phyloP scores from a whole-genome alignment of 2,888 invertebrate species.

The Lypha dubia region DNA sequence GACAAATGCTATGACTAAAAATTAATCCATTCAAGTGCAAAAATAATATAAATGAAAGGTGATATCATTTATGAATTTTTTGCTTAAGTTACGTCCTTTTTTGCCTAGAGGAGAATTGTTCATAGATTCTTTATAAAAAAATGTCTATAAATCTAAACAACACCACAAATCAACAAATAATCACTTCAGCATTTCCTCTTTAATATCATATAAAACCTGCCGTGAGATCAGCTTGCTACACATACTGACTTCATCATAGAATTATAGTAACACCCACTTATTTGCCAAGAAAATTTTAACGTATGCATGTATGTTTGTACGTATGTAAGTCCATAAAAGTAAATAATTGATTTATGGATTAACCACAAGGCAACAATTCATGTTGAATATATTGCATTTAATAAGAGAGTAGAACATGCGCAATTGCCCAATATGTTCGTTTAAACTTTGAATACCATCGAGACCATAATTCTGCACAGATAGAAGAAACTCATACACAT shows the following conservation, averaged over 20 bases:
- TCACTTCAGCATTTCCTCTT: constrained; percentile 67
- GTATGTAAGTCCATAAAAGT: constrained; percentile 9
- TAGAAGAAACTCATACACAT: neutral
- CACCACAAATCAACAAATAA: constrained; percentile 72
- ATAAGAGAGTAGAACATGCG: constrained; percentile 65
- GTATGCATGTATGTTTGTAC: no score
- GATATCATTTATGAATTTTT: neutral
- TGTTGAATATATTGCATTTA: constrained; percentile 69
- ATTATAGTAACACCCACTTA: constrained; percentile 68
- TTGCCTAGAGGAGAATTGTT: neutral
- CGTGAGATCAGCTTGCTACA: constrained; percentile 46
- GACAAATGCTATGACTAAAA: neutral
- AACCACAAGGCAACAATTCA: constrained; percentile 71
- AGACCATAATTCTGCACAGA: neutral
- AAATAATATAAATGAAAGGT: neutral
- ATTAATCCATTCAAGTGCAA: neutral
- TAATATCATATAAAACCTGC: constrained; percentile 55
- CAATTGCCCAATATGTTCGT: constrained; percentile 48
- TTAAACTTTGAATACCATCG: constrained; percentile 32
- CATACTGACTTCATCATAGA: constrained; percentile 47
- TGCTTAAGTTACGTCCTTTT: constrained; percentile 5
- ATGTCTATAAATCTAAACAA: constrained; percentile 71
- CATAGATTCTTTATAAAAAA: constrained; percentile 46
- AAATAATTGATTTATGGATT: constrained; percentile 70
- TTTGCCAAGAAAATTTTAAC: constrained; percentile 56